Percentiles rank a stretch among this genome's conserved stretches.
Evolutionary conservation across 2,888 invertebrate species (phyloP).

Genomic region (Brenthis daphne): DNA sequence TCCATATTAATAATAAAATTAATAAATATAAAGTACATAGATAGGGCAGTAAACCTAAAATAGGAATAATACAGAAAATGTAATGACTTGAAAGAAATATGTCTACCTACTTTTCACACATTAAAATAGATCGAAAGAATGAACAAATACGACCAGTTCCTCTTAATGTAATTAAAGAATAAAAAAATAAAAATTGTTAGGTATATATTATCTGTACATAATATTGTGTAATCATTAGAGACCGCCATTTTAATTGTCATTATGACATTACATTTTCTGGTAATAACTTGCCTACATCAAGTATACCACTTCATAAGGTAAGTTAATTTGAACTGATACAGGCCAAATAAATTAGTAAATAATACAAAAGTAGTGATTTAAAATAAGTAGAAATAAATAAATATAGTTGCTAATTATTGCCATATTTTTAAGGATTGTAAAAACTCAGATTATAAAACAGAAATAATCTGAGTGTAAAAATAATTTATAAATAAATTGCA

Average conservation of each 20-base stretch:
- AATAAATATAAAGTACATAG: too few species aligned
- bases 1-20: too few species aligned
- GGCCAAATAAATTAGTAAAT: slow-evolving; percentile 45
- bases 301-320: slow-evolving; percentile 2
- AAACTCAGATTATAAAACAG: slow-evolving; percentile 6
- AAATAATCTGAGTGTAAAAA: not conserved
- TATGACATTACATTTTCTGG: not conserved
- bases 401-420: not conserved
- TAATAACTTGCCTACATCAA: slow-evolving; percentile 14
- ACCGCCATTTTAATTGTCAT: slow-evolving; percentile 2
- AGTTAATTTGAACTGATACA: slow-evolving; percentile 47
- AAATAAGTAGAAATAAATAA: slow-evolving; percentile 12
- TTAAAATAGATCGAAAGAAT: too few species aligned
- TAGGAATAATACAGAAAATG: too few species aligned
- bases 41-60: too few species aligned
- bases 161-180: too few species aligned
- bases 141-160: too few species aligned
- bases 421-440: slow-evolving; percentile 13
- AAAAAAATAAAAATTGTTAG: too few species aligned
- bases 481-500: not conserved
- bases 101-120: too few species aligned
- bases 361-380: slow-evolving; percentile 12
- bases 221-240: too few species aligned
- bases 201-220: too few species aligned
- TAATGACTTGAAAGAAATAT: too few species aligned